These are phyloP conservation scores for Crocodylus rhombifer DNA, from an alignment of 2,797 vertebrate species.

Conservation along the genomic window DNA sequence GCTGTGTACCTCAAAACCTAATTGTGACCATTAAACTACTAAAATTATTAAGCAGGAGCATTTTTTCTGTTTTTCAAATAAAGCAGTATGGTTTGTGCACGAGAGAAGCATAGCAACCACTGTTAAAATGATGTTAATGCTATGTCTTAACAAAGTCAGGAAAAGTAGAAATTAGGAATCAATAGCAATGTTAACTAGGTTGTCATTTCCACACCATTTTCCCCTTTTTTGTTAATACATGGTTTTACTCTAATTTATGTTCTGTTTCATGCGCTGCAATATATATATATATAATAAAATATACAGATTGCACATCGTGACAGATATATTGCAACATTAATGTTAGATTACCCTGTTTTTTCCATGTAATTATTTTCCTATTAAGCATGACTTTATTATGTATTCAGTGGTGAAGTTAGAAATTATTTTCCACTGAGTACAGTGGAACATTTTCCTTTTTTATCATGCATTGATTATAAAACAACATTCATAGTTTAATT, in stretches of 20 bases:
- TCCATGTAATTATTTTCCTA: slow-evolving; percentile 2
- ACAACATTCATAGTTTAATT: not conserved
- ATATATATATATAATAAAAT: not conserved
- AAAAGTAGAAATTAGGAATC: not conserved
- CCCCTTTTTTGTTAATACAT: not conserved
- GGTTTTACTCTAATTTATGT: not conserved
- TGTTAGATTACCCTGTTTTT: fast-evolving
- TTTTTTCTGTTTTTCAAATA: slow-evolving; percentile 29
- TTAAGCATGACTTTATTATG: slow-evolving; percentile 2
- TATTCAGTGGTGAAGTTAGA: not conserved
- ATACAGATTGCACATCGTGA: not conserved
- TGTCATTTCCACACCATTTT: not conserved
- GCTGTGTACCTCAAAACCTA: slow-evolving; percentile 59
- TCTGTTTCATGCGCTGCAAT: not conserved
- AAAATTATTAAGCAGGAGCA: slow-evolving; percentile 41
- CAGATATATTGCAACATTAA: not conserved
- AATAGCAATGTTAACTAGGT: not conserved
- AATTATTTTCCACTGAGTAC: not conserved
- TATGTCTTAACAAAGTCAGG: not conserved
- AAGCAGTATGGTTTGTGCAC: not conserved
- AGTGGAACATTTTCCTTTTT: not conserved
- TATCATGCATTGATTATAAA: not conserved
- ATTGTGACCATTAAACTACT: slow-evolving; percentile 52
- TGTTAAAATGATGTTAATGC: not conserved
- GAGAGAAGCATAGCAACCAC: not conserved